Evolutionary conservation across 2,888 invertebrate species (phyloP), one percentile per base, ranked within the genome.

Genomic region (Chirona hameri): DNA sequence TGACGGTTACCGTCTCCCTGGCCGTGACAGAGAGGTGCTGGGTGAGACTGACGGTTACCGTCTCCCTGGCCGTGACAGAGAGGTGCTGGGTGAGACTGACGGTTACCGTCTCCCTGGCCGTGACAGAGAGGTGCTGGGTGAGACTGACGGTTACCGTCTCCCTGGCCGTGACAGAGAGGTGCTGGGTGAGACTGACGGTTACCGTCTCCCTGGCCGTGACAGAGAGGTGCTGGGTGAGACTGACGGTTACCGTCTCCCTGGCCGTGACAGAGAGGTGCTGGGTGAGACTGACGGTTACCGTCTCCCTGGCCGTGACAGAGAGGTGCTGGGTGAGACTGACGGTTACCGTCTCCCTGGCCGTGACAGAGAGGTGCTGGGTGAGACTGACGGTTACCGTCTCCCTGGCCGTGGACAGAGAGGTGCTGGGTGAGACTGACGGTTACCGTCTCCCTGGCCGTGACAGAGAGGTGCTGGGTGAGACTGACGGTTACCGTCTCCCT

Each of bases 1-100:
- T 55, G 39, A n/a, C n/a, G n/a, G 87, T 96, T 96, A 84, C 97
- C 96, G 88, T 98, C 98, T 1, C 98, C 98, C 92, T 97, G 87
- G 79, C 46, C 27, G 57, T 15, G 18, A n/a, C 55, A 29, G 12
- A 31, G 65, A 83, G 10, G 21, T 57, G 83, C 72, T 27, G 27
- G 46, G 52, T 39, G 21, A 31, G 46, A 39, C 65, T 55, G 39
- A n/a, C n/a, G n/a, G 87, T 96, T 96, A 84, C 97, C 96, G 88
- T 98, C 98, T 1, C 98, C 98, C 92, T 97, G 87, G 79, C 46
- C 27, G 57, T 15, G 18, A n/a, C 55, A 29, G 12, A 31, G 65
- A 83, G 10, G 21, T 57, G 83, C 72, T 27, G 27, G 46, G 52
- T 39, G 21, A 31, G 46, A 39, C 65, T 55, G 39, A n/a, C n/a